Base-by-base conservation (phyloP, 2,797 vertebrate genomes). In the Danio kyathit region DNA sequence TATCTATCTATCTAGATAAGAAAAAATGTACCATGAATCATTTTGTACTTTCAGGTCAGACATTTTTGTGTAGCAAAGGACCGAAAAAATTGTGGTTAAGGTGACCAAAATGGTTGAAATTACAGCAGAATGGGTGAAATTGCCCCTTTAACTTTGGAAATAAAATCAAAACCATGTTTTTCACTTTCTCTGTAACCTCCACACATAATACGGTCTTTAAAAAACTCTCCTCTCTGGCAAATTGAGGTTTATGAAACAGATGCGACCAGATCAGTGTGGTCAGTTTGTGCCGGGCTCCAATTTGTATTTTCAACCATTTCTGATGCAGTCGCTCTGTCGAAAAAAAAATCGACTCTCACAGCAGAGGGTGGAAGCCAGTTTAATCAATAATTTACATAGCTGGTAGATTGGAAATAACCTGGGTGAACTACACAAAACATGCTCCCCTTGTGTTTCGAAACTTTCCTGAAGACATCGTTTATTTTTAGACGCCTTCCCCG, bases 161-260 rank as follows among this genome's bases (percentile, higher is more conserved):
- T 12, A 16, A 67, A 66, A 19, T 19, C n/a, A 7, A 21, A 7
- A 60, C 29, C 1, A 14, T 14, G 2, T n/a, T 0, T 14, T 21
- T 7, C 10, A 59, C 1, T 67, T 67, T 49, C 11, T 54, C 29
- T 70, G 29, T 41, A 70, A 70, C n/a, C 52, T 56, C 10, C 41
- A 10, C 16, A 56, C 3, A 14, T 41, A 38, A 16, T 63, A 5
- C 6, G 3, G 19, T 44, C 6, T 67, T 67, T 48, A 21, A 29
- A 11, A 49, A 10, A 54, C 49, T 70, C 16, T 0, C 5, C 7
- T 14, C 38, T 66, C n/a, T 16, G 41, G 52, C 40, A 72, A 56
- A 72, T 19, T 72, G 69, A 72, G 6, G 51, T 41, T 72, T 14
- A 43, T 72, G 52, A 43, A 57, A 57, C 41, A 12, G 52, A 67